phyloP scores from a whole-genome alignment of 2,797 vertebrate species.

The Hoplostethus mediterraneus region DNA sequence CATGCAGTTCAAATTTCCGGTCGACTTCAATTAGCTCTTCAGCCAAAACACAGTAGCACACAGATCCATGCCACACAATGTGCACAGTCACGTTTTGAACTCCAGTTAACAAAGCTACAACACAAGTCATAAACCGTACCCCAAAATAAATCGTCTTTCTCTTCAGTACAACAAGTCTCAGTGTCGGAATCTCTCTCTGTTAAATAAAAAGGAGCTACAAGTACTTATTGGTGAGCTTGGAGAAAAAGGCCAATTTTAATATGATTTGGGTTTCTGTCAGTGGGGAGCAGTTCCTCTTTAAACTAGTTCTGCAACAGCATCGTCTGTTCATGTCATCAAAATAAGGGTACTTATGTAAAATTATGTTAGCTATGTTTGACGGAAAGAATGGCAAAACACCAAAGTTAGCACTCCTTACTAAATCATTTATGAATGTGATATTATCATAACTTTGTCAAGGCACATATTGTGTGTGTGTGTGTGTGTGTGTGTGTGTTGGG shows the following conservation, averaged over 20 bases:
- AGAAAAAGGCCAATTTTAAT: conserved; percentile 36
- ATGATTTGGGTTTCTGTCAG: background rate
- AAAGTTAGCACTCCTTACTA: conserved; percentile 3
- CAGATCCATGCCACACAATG: conserved; percentile 81
- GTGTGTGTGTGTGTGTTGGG: conserved; percentile 21
- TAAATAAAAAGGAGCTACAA: conserved; percentile 31
- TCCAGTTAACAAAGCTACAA: conserved; percentile 81
- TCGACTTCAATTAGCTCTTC: conserved; percentile 66
- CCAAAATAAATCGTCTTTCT: conserved; percentile 59
- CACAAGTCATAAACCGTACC: conserved; percentile 74
- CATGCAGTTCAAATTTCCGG: conserved; percentile 80
- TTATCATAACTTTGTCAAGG: conserved; percentile 74
- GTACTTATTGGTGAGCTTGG: conserved; percentile 48
- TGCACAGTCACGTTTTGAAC: conserved; percentile 79
- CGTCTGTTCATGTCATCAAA: no score
- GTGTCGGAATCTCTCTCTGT: conserved; percentile 41
- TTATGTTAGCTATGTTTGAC: background rate
- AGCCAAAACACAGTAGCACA: conserved; percentile 73
- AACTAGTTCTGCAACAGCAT: background rate
- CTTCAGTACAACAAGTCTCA: conserved; percentile 55
- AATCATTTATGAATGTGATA: conserved; percentile 48
- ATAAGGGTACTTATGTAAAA: conserved; percentile 2
- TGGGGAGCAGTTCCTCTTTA: conserved; percentile 1
- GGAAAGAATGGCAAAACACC: background rate
- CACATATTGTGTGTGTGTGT: conserved; percentile 72